Evolutionary conservation across 2,888 invertebrate species (phyloP).

Genomic region (Prosopocoilus inquinatus): DNA sequence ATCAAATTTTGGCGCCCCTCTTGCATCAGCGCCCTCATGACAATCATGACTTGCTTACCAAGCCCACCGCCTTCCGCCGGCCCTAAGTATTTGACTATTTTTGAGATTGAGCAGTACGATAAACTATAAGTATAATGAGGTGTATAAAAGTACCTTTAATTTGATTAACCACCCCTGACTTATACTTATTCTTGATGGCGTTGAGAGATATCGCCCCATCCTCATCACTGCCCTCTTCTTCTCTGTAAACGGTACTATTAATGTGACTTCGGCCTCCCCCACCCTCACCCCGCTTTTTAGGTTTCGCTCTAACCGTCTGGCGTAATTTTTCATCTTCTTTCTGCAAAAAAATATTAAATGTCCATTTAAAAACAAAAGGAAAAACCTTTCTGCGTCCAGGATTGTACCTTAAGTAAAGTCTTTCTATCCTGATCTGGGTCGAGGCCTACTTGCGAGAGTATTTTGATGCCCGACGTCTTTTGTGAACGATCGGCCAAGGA

Average conservation of each 20-base stretch:
- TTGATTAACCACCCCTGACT: slow-evolving; percentile 53
- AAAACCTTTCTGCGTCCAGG: slow-evolving; percentile 2
- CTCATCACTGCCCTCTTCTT: slow-evolving; percentile 89
- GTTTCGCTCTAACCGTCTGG: slow-evolving; percentile 66
- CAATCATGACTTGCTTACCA: no score
- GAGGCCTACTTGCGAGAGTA: slow-evolving; percentile 87
- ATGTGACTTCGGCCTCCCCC: slow-evolving; percentile 44
- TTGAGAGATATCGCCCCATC: slow-evolving; percentile 89
- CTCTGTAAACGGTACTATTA: slow-evolving; percentile 55
- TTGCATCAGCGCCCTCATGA: no score
- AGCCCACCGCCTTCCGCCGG: no score
- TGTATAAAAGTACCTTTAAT: slow-evolving; percentile 46
- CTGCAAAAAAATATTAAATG: slow-evolving; percentile 48
- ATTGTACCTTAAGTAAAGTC: slow-evolving; percentile 86
- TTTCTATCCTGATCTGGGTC: slow-evolving; percentile 93
- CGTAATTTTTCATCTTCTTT: slow-evolving; percentile 96
- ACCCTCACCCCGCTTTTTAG: slow-evolving; percentile 46
- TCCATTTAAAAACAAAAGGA: slow-evolving; percentile 6
- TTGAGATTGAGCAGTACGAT: background rate
- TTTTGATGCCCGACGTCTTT: slow-evolving; percentile 93
- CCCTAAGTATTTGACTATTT: background rate
- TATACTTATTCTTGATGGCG: slow-evolving; percentile 94
- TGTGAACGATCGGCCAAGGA: slow-evolving; percentile 93
- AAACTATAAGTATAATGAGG: background rate
- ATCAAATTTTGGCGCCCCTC: no score